Percentiles rank a stretch among this genome's conserved stretches.
phyloP scores from a whole-genome alignment of 2,113 vertebrate genomes.

The Chlorodrepanis virens region DNA sequence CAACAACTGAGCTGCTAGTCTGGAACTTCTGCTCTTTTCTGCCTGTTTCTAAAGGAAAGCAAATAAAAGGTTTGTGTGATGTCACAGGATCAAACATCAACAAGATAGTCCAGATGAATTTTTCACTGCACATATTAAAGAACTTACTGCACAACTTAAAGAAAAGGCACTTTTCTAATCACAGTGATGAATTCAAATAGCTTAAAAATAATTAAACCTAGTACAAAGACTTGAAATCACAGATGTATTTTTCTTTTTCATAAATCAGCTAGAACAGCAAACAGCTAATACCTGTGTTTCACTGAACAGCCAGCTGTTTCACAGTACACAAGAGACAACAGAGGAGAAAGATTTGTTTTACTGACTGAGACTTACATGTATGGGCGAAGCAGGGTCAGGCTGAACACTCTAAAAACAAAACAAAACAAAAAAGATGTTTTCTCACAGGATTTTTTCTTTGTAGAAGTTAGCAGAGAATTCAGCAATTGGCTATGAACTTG shows the following conservation, averaged over 20 bases:
- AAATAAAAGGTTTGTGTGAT: neutral
- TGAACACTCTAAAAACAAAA: slow-evolving; percentile 88
- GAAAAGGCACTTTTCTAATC: neutral
- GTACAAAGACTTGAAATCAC: neutral
- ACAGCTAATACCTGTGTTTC: neutral
- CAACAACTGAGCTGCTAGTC: neutral
- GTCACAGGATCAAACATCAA: neutral
- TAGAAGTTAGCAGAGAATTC: neutral
- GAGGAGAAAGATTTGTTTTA: neutral
- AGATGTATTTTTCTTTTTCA: neutral
- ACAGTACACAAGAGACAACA: neutral
- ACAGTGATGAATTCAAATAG: neutral
- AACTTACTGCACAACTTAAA: no score
- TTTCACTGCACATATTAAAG: neutral
- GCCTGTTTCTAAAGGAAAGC: neutral
- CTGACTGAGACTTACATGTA: slow-evolving; percentile 84
- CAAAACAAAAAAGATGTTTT: neutral
- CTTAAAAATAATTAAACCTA: neutral
- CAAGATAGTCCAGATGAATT: neutral
- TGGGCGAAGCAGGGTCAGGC: slow-evolving; percentile 94
- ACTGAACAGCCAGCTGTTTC: neutral
- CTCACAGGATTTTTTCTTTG: neutral
- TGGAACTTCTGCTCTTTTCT: neutral
- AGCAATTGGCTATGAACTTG: neutral
- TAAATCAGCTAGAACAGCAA: neutral